A percentile compares a stretch with the other conserved stretches of the same genome.
Conservation (phyloP, 23 tunicate species). For the Trididemnum clinides region DNA sequence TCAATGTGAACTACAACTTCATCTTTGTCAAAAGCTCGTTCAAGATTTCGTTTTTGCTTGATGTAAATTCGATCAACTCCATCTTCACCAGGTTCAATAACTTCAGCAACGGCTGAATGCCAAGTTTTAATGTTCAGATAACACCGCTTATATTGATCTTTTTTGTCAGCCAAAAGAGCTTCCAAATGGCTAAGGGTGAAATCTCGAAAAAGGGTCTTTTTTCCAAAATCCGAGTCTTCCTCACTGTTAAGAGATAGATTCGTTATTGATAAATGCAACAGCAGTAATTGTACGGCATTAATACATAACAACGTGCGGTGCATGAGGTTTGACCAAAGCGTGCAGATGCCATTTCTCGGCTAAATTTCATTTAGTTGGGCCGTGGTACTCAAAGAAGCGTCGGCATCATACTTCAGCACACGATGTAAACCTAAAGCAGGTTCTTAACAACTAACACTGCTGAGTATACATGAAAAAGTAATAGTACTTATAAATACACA, state of each 20-base stretch:
- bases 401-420: no score
- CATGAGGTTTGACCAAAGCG: no score
- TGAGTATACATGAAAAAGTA: no score
- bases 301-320: no score
- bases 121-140: conserved; percentile 29
- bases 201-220: neutral
- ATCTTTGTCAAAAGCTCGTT: conserved; percentile 64
- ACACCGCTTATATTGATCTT: conserved; percentile 46
- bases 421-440: no score
- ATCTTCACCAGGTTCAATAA: conserved; percentile 25
- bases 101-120: conserved; percentile 54
- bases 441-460: no score
- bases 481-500: no score
- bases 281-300: no score
- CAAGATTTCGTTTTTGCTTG: conserved; percentile 46
- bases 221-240: neutral
- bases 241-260: neutral
- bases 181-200: conserved; percentile 1
- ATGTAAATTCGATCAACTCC: conserved; percentile 29
- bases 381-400: no score
- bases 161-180: neutral
- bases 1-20: conserved; percentile 63
- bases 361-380: no score
- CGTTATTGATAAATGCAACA: no score
- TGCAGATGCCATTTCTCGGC: no score